Conservation (phyloP, 2,797 vertebrate species). For the Amphiprion clarkii region DNA sequence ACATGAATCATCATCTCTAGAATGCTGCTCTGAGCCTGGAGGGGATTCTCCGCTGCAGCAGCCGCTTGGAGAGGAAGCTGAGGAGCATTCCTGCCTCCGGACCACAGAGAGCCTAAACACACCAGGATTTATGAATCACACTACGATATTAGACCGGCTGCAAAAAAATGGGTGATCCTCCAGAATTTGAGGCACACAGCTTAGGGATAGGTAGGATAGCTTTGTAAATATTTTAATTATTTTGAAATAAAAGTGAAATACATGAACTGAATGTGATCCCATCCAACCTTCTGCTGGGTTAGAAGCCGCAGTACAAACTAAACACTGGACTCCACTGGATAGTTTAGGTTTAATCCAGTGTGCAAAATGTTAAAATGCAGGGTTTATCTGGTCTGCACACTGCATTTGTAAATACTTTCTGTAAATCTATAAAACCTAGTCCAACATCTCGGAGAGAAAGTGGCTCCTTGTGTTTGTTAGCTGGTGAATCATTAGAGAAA, state of each 20-base stretch:
- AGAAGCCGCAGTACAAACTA: no score
- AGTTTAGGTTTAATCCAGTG: no score
- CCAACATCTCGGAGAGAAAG: not conserved
- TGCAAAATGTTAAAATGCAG: not conserved
- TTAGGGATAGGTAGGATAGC: not conserved
- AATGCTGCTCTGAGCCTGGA: conserved; percentile 38
- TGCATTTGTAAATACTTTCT: not conserved
- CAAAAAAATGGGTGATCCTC: conserved; percentile 6
- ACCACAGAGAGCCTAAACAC: conserved; percentile 30
- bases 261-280: no score
- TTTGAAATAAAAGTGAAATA: no score
- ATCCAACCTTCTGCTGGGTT: no score
- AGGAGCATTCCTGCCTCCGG: conserved; percentile 42
- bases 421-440: not conserved
- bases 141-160: not conserved
- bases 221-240: not conserved
- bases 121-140: conserved; percentile 44
- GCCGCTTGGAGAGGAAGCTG: conserved; percentile 48
- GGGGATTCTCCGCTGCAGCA: conserved; percentile 48
- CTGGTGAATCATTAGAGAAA: conserved; percentile 62
- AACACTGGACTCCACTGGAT: no score
- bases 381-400: not conserved
- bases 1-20: conserved; percentile 73
- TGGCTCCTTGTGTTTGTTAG: conserved; percentile 33
- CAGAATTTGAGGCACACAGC: not conserved